Evolutionary conservation across 2,888 invertebrate species (phyloP).

Genomic region (Lithophane socia): DNA sequence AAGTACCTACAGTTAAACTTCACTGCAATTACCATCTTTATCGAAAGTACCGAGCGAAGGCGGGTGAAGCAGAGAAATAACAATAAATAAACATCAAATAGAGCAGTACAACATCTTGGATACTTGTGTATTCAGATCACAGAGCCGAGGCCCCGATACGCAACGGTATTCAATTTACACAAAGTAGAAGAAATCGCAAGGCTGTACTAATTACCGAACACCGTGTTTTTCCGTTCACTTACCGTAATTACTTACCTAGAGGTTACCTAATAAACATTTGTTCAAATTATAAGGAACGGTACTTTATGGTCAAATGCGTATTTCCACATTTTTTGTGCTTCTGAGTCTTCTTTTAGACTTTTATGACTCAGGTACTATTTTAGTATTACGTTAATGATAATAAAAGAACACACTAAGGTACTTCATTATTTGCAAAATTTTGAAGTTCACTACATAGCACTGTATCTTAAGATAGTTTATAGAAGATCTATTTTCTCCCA

Average conservation of each 20-base stretch:
- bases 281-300: slow-evolving; percentile 30
- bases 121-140: slow-evolving; percentile 50
- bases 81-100: slow-evolving; percentile 28
- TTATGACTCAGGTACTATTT: not conserved
- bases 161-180: slow-evolving; percentile 50
- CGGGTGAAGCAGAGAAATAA: not conserved
- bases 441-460: not conserved
- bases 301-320: not conserved
- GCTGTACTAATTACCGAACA: slow-evolving; percentile 47
- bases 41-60: not conserved
- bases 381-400: not conserved
- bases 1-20: not conserved
- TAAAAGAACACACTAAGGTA: not conserved
- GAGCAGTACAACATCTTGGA: slow-evolving; percentile 5
- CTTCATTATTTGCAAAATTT: not conserved
- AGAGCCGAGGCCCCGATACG: slow-evolving; percentile 13
- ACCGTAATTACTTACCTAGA: slow-evolving; percentile 41
- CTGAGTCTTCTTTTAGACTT: not conserved
- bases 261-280: slow-evolving; percentile 33
- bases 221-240: slow-evolving; percentile 48
- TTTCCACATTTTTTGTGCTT: not conserved
- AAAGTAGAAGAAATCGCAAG: slow-evolving; percentile 43
- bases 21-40: not conserved
- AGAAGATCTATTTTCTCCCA: not conserved
- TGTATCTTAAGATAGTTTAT: not conserved